Evolutionary conservation across 2,888 invertebrate genomes (phyloP), one percentile per base, ranked within the genome.

Genomic region (Campoplex capitator): DNA sequence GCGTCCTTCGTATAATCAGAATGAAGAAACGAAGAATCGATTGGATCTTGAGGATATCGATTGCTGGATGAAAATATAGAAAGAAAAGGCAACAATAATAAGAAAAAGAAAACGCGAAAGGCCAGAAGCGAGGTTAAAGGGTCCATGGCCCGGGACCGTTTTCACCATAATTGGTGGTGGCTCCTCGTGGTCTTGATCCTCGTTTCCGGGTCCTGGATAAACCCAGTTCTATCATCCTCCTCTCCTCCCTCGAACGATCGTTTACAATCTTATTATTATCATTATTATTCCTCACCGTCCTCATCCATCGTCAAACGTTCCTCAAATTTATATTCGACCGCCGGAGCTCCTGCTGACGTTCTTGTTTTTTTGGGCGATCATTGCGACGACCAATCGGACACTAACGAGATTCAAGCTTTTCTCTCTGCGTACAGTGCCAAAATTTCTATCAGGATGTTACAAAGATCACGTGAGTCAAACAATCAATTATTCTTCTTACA

Each of bases 131-230:
- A 79, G 79, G 80, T 76, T 45, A 68, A 75, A 84, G 92, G 92
- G 94, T 91, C 93, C 92, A 94, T 94, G 94, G 94, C 93, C 94
- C 94, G 95, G 94, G 94, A 94, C 93, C 94, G 91, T 92, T 91
- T 91, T 86, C 91, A 90, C 90, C 92, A 92, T 92, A 90, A 91
- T 90, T 91, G 93, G 92, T 92, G 93, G 93, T 94, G 93, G 93
- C 91, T 92, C 91, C 89, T 93, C 90, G 91, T 92, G 90, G 91
- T 91, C 90, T 90, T 92, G 83, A 85, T 77, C 74, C 83, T 88
- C 62, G 76, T 84, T 38, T 90, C 91, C 89, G 91, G 89, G 89
- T 91, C 90, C 89, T 90, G 89, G 70, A 87, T 90, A 28, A 83
- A 83, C 70, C 83, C 79, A 67, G 71, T 68, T 45, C 32, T 32